Conservation (phyloP, 2,888 invertebrate species). For the Gortyna flavago region DNA sequence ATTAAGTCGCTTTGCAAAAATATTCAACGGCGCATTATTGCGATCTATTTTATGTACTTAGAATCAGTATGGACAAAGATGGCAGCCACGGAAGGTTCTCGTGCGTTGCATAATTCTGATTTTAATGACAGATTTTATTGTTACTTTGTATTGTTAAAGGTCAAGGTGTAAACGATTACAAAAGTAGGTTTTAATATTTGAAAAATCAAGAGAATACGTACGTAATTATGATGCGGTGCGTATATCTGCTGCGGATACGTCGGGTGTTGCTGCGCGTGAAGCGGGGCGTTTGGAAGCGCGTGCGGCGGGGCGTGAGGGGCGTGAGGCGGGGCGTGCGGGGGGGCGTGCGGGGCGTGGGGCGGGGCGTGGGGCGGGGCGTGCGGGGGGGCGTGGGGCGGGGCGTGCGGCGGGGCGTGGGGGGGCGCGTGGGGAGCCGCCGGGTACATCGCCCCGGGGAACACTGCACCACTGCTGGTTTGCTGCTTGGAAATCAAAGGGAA, state of each 20-base stretch:
- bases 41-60: background rate
- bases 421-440: constrained; percentile 64
- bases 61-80: background rate
- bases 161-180: background rate
- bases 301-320: constrained; percentile 48
- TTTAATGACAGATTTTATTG: background rate
- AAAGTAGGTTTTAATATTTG: background rate
- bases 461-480: constrained; percentile 77
- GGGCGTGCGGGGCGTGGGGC: constrained; percentile 39
- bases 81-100: background rate
- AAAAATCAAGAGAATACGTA: constrained; percentile 66
- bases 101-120: background rate
- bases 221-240: constrained; percentile 83
- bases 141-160: too few relatives aligned
- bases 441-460: constrained; percentile 78
- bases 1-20: background rate
- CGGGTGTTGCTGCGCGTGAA: constrained; percentile 55
- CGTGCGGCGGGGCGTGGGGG: constrained; percentile 1
- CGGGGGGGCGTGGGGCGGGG: constrained; percentile 5
- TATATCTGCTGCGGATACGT: constrained; percentile 82
- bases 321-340: constrained; percentile 48
- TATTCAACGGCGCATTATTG: background rate
- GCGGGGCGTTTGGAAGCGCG: constrained; percentile 48
- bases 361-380: constrained; percentile 42
- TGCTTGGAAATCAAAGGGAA: constrained; percentile 30